Base-by-base conservation (phyloP, 2,113 vertebrate species). In the Dasypus novemcinctus region DNA sequence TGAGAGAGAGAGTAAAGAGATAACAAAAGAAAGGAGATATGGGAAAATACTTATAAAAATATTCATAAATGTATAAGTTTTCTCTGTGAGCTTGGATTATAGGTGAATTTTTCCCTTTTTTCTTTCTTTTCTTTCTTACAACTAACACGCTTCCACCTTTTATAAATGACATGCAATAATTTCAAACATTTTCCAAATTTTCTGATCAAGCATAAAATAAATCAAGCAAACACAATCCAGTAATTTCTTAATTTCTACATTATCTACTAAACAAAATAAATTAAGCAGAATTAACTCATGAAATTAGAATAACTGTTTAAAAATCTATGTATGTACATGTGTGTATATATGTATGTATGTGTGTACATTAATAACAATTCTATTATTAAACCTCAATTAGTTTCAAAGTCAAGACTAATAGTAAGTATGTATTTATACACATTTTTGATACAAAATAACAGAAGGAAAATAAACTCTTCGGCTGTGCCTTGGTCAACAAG, bases 301-400 rank as follows among this genome's bases (percentile, higher is more conserved):
- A 5, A 78, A 72, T 90, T 88, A 81, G 90, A 95, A 66, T 36
- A 11, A 18, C 78, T 79, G 41, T 69, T 93, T 78, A 52, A 85
- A 43, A 64, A 69, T 54, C 29, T 79, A 29, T 66, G 20, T 63
- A 54, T 93, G 52, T 74, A 6, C 20, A 57, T 61, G 25, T 57
- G 7, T 27, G 1, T 33, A 12, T 63, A 12, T 10, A 4, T 38
- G 23, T 71, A 36, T 14, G 27, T 5, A 31, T 61, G 78, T 3
- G 38, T 41, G 27, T 8, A 46, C 76, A 57, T n/a, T 74, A 31
- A 21, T 43, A 85, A 41, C 2, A 4, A 43, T 66, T 66, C 12
- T 85, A 49, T 68, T 75, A 38, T 61, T 84, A 91, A 93, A 91
- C 6, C 25, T 82, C 59, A 82, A 78, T 2, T 25, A 83, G 25